Evolutionary conservation across 2,113 vertebrate genomes (phyloP).

Genomic region (Bubo bubo): DNA sequence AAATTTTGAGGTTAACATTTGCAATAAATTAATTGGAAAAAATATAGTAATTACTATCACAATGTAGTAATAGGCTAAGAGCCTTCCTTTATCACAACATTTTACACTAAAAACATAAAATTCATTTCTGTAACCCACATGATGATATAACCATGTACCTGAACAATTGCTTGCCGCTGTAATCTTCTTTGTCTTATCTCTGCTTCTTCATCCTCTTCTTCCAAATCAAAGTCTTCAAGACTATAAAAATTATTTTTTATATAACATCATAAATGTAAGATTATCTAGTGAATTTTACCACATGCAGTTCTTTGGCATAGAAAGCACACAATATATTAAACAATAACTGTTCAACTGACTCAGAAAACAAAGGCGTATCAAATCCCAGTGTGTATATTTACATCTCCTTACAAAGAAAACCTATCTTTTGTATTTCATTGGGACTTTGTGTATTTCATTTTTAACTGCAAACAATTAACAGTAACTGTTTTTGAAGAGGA

Average conservation of each 20-base stretch:
- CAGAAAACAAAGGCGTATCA: not conserved
- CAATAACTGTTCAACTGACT: not conserved
- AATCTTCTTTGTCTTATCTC: conserved; percentile 92
- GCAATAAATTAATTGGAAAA: not conserved
- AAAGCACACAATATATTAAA: not conserved
- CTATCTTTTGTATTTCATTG: not conserved
- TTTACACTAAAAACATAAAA: not conserved
- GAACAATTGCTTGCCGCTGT: conserved; percentile 92
- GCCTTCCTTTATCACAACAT: not conserved
- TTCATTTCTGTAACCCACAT: not conserved
- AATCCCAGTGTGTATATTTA: not conserved
- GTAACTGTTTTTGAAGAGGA: not conserved
- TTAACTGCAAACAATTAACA: not conserved
- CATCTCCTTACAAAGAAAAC: not conserved
- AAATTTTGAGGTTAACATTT: not conserved
- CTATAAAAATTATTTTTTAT: conserved; percentile 67
- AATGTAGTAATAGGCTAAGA: not conserved
- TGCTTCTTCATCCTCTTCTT: conserved; percentile 95
- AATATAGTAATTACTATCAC: not conserved
- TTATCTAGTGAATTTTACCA: not conserved
- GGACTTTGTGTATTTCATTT: not conserved
- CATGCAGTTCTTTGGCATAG: not conserved
- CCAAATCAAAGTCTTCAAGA: conserved; percentile 93
- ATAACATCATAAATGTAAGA: not conserved
- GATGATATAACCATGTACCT: conserved; percentile 73